Evolutionary conservation across 2,113 vertebrate species (phyloP).

Genomic region (Pelusios castaneus): DNA sequence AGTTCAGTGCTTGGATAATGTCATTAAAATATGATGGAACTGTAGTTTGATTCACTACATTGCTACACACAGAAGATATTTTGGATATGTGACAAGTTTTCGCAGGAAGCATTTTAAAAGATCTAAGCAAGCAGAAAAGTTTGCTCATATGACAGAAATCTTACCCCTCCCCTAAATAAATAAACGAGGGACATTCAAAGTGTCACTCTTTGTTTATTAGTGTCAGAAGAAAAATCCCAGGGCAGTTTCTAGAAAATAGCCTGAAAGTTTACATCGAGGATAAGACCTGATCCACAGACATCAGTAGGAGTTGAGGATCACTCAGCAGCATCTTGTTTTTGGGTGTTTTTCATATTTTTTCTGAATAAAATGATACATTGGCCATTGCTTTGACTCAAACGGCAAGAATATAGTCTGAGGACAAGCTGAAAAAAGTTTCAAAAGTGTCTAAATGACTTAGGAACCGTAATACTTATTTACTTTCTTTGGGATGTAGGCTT

Average conservation of each 20-base stretch:
- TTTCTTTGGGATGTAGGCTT: no score
- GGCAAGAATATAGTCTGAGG: no score
- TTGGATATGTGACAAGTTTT: background rate
- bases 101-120: background rate
- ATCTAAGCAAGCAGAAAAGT: background rate
- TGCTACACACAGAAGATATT: background rate
- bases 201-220: background rate
- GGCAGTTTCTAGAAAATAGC: constrained; percentile 11
- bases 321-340: no score
- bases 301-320: background rate
- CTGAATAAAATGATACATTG: background rate
- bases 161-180: background rate
- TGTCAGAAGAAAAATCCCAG: background rate
- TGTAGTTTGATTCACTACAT: background rate
- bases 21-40: background rate
- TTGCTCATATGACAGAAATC: background rate
- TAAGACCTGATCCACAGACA: background rate
- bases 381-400: background rate
- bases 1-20: background rate
- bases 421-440: background rate
- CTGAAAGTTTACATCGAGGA: background rate
- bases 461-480: no score
- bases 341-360: background rate
- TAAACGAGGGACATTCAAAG: background rate
- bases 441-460: background rate